These are phyloP conservation scores for Cinara cedri DNA, from an alignment of 2,888 invertebrate species.

Conservation along the genomic window DNA sequence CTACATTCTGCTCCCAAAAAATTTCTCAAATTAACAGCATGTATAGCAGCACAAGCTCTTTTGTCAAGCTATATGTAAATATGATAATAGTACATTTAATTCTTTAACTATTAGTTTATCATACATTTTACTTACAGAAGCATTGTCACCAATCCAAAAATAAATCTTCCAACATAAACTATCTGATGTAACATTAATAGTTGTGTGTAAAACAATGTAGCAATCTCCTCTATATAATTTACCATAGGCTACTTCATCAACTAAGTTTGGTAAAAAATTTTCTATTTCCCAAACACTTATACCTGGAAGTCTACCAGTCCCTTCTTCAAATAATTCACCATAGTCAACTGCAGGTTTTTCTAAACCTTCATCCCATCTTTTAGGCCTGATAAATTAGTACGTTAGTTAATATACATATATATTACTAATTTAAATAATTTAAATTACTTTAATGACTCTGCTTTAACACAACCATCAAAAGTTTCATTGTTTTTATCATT, in stretches of 20 bases:
- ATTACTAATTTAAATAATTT: background rate
- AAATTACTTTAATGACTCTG: conserved; percentile 73
- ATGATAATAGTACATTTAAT: background rate
- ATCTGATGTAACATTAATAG: conserved; percentile 77
- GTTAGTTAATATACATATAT: background rate
- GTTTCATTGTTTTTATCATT: conserved; percentile 80
- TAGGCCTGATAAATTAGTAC: conserved; percentile 70
- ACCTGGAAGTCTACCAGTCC: conserved; percentile 90
- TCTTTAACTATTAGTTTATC: no score
- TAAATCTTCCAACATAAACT: conserved; percentile 89
- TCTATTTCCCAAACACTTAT: conserved; percentile 98
- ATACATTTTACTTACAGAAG: conserved; percentile 72
- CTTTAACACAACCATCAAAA: conserved; percentile 72
- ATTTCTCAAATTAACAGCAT: conserved; percentile 97
- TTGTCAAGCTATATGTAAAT: conserved; percentile 77
- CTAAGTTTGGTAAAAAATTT: conserved; percentile 94
- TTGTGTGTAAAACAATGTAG: conserved; percentile 93
- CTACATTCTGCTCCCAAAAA: conserved; percentile 91
- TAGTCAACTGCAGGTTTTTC: conserved; percentile 96
- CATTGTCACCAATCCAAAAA: conserved; percentile 98
- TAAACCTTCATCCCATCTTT: conserved; percentile 93
- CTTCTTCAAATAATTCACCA: conserved; percentile 95
- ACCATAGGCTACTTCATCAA: conserved; percentile 74
- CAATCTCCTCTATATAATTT: conserved; percentile 99
- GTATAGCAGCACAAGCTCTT: conserved; percentile 95